These are phyloP conservation scores for Abscondita cerata DNA, from an alignment of 2,888 invertebrate genomes.

Conservation along the genomic window DNA sequence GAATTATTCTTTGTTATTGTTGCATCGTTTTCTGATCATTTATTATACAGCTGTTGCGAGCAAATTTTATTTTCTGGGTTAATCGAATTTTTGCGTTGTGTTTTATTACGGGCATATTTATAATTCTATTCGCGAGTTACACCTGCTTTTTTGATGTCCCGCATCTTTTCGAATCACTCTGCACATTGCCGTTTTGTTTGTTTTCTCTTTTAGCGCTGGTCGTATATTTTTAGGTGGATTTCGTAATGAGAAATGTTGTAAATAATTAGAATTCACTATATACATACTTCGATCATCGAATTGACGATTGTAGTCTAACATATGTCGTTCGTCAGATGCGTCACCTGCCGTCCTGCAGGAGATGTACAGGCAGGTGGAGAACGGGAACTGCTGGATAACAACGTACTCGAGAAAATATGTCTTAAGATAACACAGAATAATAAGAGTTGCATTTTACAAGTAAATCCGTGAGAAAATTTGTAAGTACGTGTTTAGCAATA, in stretches of 20 bases:
- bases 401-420: too few species aligned
- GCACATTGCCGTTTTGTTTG: slow-evolving; percentile 12
- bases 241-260: too few species aligned
- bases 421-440: too few species aligned
- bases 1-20: slow-evolving; percentile 16
- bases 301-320: slow-evolving; percentile 22
- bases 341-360: slow-evolving; percentile 36
- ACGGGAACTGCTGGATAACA: slow-evolving; percentile 11
- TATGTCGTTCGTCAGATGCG: slow-evolving; percentile 28
- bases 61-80: slow-evolving; percentile 26
- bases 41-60: slow-evolving; percentile 15
- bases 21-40: not conserved
- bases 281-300: not conserved
- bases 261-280: not conserved
- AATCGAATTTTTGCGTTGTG: slow-evolving; percentile 24
- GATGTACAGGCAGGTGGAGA: slow-evolving; percentile 34
- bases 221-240: not conserved
- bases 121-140: slow-evolving; percentile 14
- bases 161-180: slow-evolving; percentile 21
- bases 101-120: slow-evolving; percentile 11
- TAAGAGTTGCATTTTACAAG: too few species aligned
- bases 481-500: too few species aligned
- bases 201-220: not conserved
- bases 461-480: too few species aligned
- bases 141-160: slow-evolving; percentile 27